Evolutionary conservation across 2,888 invertebrate genomes (phyloP).

Genomic region (Didymodactylos carnosus): DNA sequence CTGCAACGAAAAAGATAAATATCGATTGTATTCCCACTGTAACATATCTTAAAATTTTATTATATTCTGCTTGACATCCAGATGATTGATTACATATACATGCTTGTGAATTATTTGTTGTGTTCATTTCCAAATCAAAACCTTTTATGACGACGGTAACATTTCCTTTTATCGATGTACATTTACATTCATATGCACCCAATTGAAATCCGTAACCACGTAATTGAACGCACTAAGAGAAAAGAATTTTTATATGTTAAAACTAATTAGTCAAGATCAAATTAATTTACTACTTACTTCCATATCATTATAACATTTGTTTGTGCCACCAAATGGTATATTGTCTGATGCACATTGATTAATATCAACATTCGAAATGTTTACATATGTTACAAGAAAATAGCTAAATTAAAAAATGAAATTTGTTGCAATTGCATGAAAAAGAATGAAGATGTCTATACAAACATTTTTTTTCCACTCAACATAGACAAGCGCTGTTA

Average conservation of each 20-base stretch:
- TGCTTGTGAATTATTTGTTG: not conserved
- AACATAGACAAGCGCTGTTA: no score
- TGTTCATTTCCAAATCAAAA: not conserved
- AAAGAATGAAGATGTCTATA: no score
- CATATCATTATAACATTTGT: not conserved
- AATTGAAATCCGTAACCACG: not conserved
- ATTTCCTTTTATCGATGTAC: not conserved
- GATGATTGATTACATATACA: not conserved
- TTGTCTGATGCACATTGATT: slow-evolving; percentile 10
- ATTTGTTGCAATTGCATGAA: no score
- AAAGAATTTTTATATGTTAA: no score
- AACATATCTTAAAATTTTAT: not conserved
- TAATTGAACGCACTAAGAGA: not conserved
- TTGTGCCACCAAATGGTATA: slow-evolving; percentile 3
- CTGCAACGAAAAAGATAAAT: not conserved
- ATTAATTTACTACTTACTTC: not conserved
- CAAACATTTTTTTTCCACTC: no score
- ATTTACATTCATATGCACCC: not conserved
- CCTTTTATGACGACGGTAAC: not conserved
- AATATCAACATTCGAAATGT: not conserved
- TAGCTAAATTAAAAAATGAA: not conserved
- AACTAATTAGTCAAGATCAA: not conserved
- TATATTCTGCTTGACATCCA: not conserved
- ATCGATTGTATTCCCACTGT: not conserved
- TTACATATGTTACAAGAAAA: not conserved